A percentile compares a stretch with the other conserved stretches of the same genome.
These are phyloP conservation scores for Cynoglossus semilaevis DNA, from an alignment of 2,113 vertebrate genomes.

Conservation along the genomic window DNA sequence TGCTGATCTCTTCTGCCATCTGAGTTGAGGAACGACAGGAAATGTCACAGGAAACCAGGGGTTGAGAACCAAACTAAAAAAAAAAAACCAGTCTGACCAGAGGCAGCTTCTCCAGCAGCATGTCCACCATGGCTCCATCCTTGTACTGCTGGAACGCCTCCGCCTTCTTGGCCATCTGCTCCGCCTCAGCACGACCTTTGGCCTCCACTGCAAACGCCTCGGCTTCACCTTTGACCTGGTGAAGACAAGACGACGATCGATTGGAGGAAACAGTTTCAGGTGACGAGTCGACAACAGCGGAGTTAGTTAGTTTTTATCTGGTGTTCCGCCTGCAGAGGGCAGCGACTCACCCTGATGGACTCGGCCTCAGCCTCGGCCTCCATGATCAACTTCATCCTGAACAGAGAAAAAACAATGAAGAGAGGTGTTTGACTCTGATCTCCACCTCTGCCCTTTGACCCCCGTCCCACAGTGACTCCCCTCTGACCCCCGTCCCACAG, in stretches of 20 bases:
- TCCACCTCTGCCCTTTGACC: no score
- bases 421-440: no score
- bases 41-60: background rate
- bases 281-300: no score
- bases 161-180: constrained; percentile 89
- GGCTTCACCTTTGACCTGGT: constrained; percentile 79
- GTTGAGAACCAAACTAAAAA: no score
- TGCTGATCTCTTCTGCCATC: constrained; percentile 88
- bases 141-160: constrained; percentile 87
- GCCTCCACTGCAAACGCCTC: constrained; percentile 85
- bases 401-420: constrained; percentile 1
- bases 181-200: constrained; percentile 83
- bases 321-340: background rate
- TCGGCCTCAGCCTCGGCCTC: constrained; percentile 88
- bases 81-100: constrained; percentile 68
- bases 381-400: constrained; percentile 85
- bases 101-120: constrained; percentile 87
- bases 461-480: no score
- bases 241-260: background rate
- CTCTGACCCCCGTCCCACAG: no score
- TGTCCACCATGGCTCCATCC: constrained; percentile 88
- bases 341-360: constrained; percentile 80
- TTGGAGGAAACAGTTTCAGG: no score
- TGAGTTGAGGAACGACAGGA: constrained; percentile 33
- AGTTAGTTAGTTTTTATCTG: no score